Percentiles rank a stretch among this genome's conserved stretches.
Evolutionary conservation across 1,140 invertebrate species (phyloP).

Genomic region (Meteorus sp.): DNA sequence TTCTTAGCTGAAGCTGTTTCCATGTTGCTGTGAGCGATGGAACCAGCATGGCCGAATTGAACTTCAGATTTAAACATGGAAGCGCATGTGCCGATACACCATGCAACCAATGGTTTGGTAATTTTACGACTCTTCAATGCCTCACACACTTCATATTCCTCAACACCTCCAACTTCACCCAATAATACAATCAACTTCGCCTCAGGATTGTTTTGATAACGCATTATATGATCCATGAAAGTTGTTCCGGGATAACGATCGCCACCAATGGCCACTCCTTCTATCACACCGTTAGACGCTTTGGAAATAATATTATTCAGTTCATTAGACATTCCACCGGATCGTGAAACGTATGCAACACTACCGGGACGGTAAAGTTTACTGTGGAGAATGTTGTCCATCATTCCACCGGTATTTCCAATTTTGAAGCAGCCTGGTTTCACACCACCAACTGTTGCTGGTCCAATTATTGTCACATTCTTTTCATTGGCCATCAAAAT

Average conservation of each 20-base stretch:
- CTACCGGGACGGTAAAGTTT: slow-evolving; percentile 96
- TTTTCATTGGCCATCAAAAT: slow-evolving; percentile 84
- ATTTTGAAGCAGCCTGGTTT: slow-evolving; percentile 99
- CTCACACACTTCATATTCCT: slow-evolving; percentile 96
- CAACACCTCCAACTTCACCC: slow-evolving; percentile 98
- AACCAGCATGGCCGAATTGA: slow-evolving; percentile 99
- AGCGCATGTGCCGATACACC: slow-evolving; percentile 95
- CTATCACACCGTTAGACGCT: slow-evolving; percentile 95
- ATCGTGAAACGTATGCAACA: slow-evolving; percentile 97
- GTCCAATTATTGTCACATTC: slow-evolving; percentile 64
- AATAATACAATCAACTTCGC: slow-evolving; percentile 95
- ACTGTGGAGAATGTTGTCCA: slow-evolving; percentile 98
- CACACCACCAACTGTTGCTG: slow-evolving; percentile 96
- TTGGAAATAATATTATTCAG: slow-evolving; percentile 98
- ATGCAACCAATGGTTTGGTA: slow-evolving; percentile 94
- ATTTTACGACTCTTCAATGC: slow-evolving; percentile 82
- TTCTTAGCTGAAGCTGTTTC: slow-evolving; percentile 97
- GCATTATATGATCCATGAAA: slow-evolving; percentile 96
- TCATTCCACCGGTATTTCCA: slow-evolving; percentile 99
- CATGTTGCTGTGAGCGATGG: slow-evolving; percentile 92
- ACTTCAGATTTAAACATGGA: slow-evolving; percentile 96
- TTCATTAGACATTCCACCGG: slow-evolving; percentile 99
- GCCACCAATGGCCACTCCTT: slow-evolving; percentile 99
- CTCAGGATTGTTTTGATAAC: slow-evolving; percentile 76
- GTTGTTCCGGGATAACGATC: slow-evolving; percentile 98